A percentile compares a stretch with the other conserved stretches of the same genome.
Conservation (phyloP, 1,140 invertebrate species). For the Drosophila tani region DNA sequence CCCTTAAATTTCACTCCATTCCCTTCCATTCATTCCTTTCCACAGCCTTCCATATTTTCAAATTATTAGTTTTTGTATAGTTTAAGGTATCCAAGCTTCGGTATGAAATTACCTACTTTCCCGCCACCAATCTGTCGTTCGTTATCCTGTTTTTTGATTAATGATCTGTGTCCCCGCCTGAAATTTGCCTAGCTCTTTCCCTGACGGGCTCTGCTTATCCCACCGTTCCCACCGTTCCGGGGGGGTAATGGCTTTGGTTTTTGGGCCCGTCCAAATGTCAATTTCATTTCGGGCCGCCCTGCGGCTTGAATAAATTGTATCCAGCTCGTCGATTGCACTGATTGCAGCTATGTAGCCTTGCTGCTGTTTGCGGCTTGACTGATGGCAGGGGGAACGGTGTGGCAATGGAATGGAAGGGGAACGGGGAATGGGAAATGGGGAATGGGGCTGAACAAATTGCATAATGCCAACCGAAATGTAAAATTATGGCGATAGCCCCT, state of each 20-base stretch:
- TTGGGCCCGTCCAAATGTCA: conserved; percentile 58
- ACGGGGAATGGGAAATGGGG: conserved; percentile 8
- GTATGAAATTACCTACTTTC: too few relatives aligned
- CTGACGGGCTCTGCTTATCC: neutral
- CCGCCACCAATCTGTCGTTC: conserved; percentile 12
- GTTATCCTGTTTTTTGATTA: conserved; percentile 39
- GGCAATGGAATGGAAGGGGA: too few relatives aligned
- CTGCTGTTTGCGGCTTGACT: neutral
- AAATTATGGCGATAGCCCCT: conserved; percentile 28
- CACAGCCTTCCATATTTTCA: neutral
- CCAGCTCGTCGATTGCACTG: conserved; percentile 42
- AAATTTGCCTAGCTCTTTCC: neutral
- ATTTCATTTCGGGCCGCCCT: conserved; percentile 46
- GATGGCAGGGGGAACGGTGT: neutral
- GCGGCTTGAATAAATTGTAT: conserved; percentile 39
- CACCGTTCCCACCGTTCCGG: too few relatives aligned
- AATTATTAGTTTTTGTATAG: neutral
- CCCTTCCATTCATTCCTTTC: neutral
- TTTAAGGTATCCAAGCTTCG: conserved; percentile 3
- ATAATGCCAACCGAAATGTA: conserved; percentile 39
- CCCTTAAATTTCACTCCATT: neutral
- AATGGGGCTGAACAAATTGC: conserved; percentile 20
- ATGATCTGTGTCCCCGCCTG: conserved; percentile 24
- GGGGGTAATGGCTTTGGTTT: conserved; percentile 23
- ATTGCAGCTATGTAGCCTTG: conserved; percentile 16